Percentiles rank a stretch among this genome's conserved stretches.
Conservation (phyloP, 2,113 vertebrate species). For the Puntigrus tetrazona region DNA sequence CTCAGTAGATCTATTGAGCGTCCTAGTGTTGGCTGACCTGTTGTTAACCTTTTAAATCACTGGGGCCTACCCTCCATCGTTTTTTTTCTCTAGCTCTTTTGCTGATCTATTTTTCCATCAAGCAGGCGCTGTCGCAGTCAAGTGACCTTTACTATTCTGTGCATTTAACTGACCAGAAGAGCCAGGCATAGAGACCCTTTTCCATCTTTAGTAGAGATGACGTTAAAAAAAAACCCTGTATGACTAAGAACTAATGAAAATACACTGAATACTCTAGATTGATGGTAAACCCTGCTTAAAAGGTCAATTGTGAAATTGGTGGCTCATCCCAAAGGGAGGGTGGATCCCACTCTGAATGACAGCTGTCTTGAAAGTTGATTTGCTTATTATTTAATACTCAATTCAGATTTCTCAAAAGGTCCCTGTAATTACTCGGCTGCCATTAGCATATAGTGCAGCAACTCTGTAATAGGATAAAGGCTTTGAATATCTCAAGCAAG, state of each 20-base stretch:
- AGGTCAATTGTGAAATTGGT: slow-evolving; percentile 46
- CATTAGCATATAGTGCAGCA: not conserved
- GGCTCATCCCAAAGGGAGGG: slow-evolving; percentile 50
- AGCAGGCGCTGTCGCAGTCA: slow-evolving; percentile 67
- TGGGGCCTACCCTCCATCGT: slow-evolving; percentile 63
- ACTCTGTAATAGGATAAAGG: not conserved
- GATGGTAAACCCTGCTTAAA: slow-evolving; percentile 58
- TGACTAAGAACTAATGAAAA: slow-evolving; percentile 51
- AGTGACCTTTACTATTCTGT: slow-evolving; percentile 70
- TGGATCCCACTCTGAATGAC: slow-evolving; percentile 60
- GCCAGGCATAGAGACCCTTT: not conserved
- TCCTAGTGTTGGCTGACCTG: slow-evolving; percentile 64
- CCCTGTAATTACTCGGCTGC: not conserved
- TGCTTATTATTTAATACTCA: slow-evolving; percentile 48
- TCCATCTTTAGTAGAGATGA: not conserved
- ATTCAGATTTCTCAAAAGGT: not conserved
- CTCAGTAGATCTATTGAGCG: slow-evolving; percentile 52
- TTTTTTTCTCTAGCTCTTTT: slow-evolving; percentile 60
- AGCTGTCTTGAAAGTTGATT: slow-evolving; percentile 67
- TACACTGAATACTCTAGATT: slow-evolving; percentile 51
- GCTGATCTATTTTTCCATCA: slow-evolving; percentile 73
- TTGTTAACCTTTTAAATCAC: slow-evolving; percentile 68
- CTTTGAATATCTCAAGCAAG: not conserved
- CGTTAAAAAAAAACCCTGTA: slow-evolving; percentile 21
- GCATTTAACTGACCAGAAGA: not conserved